Evolutionary conservation across 2,888 invertebrate species (phyloP), one percentile per base, ranked within the genome.

Genomic region (Rosalia funebris): DNA sequence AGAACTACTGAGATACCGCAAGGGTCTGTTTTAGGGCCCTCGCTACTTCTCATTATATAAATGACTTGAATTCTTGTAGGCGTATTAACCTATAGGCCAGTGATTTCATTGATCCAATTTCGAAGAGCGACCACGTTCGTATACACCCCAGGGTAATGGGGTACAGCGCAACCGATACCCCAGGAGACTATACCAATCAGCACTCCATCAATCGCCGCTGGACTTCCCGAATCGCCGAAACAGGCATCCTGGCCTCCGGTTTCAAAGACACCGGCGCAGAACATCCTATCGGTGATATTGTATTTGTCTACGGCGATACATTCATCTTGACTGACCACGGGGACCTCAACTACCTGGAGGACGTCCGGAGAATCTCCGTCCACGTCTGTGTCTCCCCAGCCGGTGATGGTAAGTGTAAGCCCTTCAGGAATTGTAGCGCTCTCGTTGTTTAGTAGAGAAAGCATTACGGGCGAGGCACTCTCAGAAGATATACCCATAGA

Each of bases 191-290:
- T 55, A 12, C 73, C 73, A 41, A 63, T 63, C 2, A 73, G 59
- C 39, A 56, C 41, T 14, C 55, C 57, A 36, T 61, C 55, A 10
- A 57, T 37, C 1, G 50, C 57, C 15, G 61, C 50, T 7, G 64
- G 61, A 10, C 64, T 61, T 14, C 64, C 64, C 12, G 64, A 64
- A 31, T 61, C 64, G 1, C 57, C 58, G 69, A 85, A 84, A 54
- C 86, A 86, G 46, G 85, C 83, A 71, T 86, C 86, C 44, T 83
- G 82, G 2, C 84, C 82, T 0, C 85, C 83, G 1, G 82, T 81
- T 0, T 71, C 77, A 67, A 83, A 82, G 12, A 83, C 82, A 0
- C 85, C 85, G 0, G 86, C 86, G 55, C 86, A 86, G 71, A 86
- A 82, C 86, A 86, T 86, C 14, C 83, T 81, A 0, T 77, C 69